phyloP scores from a whole-genome alignment of 2,888 invertebrate species.

The Saturnia japonica region DNA sequence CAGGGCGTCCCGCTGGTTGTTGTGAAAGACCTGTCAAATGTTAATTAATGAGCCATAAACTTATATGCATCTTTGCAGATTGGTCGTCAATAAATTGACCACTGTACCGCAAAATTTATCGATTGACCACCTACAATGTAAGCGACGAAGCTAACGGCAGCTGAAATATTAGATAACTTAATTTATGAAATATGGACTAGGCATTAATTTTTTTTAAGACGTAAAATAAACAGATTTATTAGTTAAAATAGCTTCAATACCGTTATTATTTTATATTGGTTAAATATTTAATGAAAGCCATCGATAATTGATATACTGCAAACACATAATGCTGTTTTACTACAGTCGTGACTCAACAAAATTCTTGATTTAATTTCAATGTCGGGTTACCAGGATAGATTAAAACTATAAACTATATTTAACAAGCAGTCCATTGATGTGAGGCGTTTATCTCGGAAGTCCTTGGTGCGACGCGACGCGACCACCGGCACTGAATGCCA shows the following conservation, averaged over 20 bases:
- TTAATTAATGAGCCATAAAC: conserved; percentile 63
- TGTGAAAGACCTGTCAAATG: conserved; percentile 74
- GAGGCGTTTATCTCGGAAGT: conserved; percentile 41
- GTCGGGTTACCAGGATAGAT: conserved; percentile 19
- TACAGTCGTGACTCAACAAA: conserved; percentile 20
- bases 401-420: conserved; percentile 36
- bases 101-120: conserved; percentile 32
- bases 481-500: conserved; percentile 53
- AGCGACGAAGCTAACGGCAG: conserved; percentile 46
- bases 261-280: not conserved
- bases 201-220: not conserved
- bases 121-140: conserved; percentile 33
- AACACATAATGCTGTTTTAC: not conserved
- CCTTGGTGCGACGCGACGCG: conserved; percentile 58
- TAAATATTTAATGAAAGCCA: not conserved
- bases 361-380: conserved; percentile 15
- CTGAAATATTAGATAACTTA: conserved; percentile 31
- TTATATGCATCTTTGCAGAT: conserved; percentile 36
- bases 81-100: conserved; percentile 44
- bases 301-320: not conserved
- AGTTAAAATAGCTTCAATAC: not conserved
- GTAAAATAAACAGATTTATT: not conserved
- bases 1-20: conserved; percentile 72
- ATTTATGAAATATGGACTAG: conserved; percentile 23
- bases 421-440: conserved; percentile 45